These are phyloP conservation scores for Phallusia fumigata DNA, from an alignment of 23 tunicate genomes.

Conservation along the genomic window DNA sequence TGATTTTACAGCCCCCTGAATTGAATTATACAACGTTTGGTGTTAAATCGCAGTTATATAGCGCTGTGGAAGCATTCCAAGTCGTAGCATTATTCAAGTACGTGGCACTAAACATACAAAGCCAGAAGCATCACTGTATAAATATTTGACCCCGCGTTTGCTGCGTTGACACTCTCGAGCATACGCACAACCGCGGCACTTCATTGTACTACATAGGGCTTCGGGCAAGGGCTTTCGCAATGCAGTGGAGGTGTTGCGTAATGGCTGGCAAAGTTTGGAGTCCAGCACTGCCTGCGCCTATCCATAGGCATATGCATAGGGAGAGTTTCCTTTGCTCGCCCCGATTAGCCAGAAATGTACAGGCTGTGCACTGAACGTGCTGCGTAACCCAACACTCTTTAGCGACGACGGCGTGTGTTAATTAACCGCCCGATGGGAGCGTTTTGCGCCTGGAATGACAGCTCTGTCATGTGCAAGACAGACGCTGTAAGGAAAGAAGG, in stretches of 20 bases:
- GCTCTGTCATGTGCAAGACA: too few relatives aligned
- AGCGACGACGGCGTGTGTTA: neutral
- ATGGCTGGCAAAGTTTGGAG: neutral
- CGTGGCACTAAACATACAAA: neutral
- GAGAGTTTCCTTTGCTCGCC: neutral
- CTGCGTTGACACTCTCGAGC: too few relatives aligned
- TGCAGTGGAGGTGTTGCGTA: neutral
- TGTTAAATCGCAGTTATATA: neutral
- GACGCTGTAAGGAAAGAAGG: too few relatives aligned
- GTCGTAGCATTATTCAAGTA: neutral
- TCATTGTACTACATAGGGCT: neutral
- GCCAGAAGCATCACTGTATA: neutral
- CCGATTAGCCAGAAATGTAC: neutral
- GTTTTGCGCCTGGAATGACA: too few relatives aligned
- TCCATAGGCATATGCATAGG: neutral
- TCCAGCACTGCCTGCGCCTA: neutral
- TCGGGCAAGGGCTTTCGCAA: neutral
- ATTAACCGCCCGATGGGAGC: too few relatives aligned
- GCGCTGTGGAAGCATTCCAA: neutral
- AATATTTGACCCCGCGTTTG: neutral
- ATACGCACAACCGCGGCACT: neutral
- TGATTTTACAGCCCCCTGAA: neutral
- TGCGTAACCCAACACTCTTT: neutral
- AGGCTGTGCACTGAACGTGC: conserved; percentile 1
- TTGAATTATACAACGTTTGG: too few relatives aligned